Percentiles rank a stretch among this genome's conserved stretches.
These are phyloP conservation scores for Linepithema humile DNA, from an alignment of 1,140 invertebrate species.

Conservation along the genomic window DNA sequence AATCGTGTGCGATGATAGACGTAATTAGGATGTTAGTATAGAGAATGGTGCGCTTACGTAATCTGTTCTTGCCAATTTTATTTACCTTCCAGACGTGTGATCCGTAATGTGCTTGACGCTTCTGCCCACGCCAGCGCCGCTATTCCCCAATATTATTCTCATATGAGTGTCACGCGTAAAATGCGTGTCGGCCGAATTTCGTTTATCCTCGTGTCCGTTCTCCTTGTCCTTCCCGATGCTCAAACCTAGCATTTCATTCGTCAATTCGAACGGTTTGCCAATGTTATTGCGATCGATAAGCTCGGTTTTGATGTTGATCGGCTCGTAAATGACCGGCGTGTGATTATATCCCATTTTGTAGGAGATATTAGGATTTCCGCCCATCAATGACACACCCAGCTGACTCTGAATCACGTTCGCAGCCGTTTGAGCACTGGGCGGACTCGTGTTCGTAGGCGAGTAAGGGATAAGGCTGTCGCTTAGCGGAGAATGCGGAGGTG, in stretches of 20 bases:
- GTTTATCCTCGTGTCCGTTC: constrained; percentile 78
- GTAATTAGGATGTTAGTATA: constrained; percentile 12
- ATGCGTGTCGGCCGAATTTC: constrained; percentile 86
- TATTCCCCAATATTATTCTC: constrained; percentile 93
- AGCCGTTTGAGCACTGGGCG: constrained; percentile 81
- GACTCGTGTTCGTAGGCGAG: constrained; percentile 82
- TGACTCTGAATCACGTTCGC: constrained; percentile 82
- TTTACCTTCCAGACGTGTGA: constrained; percentile 80
- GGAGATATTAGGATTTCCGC: constrained; percentile 80
- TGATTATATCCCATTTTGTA: constrained; percentile 80
- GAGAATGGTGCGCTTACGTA: background rate
- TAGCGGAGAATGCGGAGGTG: constrained; percentile 92
- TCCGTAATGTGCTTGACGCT: constrained; percentile 83
- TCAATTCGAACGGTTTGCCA: constrained; percentile 80
- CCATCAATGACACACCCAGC: constrained; percentile 80
- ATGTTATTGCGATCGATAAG: constrained; percentile 78
- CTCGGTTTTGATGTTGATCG: constrained; percentile 82
- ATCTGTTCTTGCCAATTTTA: too few species aligned
- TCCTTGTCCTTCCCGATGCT: constrained; percentile 78
- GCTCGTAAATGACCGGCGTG: constrained; percentile 81
- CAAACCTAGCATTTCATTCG: constrained; percentile 82
- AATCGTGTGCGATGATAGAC: constrained; percentile 8
- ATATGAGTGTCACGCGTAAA: constrained; percentile 95
- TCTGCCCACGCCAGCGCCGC: constrained; percentile 83
- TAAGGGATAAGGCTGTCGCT: constrained; percentile 87